Base-by-base conservation (phyloP, 2,113 vertebrate species). In the Irena cyanogastra region DNA sequence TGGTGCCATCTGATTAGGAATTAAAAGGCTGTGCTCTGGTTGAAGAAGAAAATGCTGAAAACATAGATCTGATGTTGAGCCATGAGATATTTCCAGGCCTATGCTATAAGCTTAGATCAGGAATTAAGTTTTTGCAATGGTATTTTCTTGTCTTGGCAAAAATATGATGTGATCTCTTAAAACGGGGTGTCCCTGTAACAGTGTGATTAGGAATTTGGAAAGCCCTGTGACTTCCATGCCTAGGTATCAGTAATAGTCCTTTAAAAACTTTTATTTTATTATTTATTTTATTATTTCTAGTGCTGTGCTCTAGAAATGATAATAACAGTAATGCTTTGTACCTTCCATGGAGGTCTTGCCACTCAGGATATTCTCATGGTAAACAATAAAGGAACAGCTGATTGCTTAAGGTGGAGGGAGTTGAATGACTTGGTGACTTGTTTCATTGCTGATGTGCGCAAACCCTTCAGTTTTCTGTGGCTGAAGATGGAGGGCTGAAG, bases 401-500 rank as follows among this genome's bases (percentile, higher is more conserved):
- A 23, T 18, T 44, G 22, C 27, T 61, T 75, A 33, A 68, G 4
- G 19, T 3, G 12, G 71, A 39, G 49, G 19, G 44, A 79, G 47
- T 10, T 49, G 20, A 76, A 9, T 45, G 45, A 26, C 39, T 37
- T 24, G 2, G 10, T 13, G 26, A 10, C 33, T 68, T 65, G 56
- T 78, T 44, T 33, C 31, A 5, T 4, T 69, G 16, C 66, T 95
- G 69, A 49, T 39, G 31, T 83, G n/a, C 89, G 65, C 39, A 35
- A 84, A 68, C 91, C 7, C 92, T 74, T 53, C 53, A 99, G 99
- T 98, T 99, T 98, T 97, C 93, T 11, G 13, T 99, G 90, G 98
- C 97, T 44, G 98, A 97, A 30, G 99, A 99, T 12, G 98, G 98
- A 14, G 99, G 99, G 8, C 97, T 99, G 64, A 94, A 74, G 76